Evolutionary conservation across 2,888 invertebrate genomes (phyloP).

Genomic region (Sialis fuliginosa): DNA sequence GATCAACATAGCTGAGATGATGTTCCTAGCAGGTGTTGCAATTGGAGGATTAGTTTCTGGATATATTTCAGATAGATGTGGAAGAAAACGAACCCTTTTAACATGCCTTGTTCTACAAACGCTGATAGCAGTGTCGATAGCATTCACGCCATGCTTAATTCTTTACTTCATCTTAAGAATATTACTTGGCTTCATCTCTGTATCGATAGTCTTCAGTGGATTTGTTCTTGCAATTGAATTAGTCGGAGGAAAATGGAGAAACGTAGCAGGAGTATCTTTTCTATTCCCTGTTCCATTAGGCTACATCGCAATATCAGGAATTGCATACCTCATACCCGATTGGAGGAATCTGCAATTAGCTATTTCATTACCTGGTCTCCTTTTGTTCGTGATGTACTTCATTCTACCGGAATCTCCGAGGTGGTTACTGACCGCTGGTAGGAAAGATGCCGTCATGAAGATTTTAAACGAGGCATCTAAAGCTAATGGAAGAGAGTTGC

Average conservation of each 20-base stretch:
- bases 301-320: slow-evolving; percentile 52
- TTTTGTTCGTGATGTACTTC: slow-evolving; percentile 36
- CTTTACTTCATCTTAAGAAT: slow-evolving; percentile 52
- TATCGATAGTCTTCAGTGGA: slow-evolving; percentile 67
- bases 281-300: slow-evolving; percentile 62
- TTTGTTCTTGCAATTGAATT: slow-evolving; percentile 64
- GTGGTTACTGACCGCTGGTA: slow-evolving; percentile 57
- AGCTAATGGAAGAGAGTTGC: slow-evolving; percentile 44
- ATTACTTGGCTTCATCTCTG: slow-evolving; percentile 55
- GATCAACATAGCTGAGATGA: slow-evolving; percentile 56
- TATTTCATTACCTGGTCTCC: slow-evolving; percentile 51
- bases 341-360: slow-evolving; percentile 57
- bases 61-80: slow-evolving; percentile 60
- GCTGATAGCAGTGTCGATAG: slow-evolving; percentile 42
- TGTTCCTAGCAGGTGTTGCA: slow-evolving; percentile 59
- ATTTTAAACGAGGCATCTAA: slow-evolving; percentile 46
- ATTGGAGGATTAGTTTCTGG: slow-evolving; percentile 64
- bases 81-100: slow-evolving; percentile 58
- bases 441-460: slow-evolving; percentile 46
- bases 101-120: slow-evolving; percentile 51
- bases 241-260: slow-evolving; percentile 64
- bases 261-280: slow-evolving; percentile 63
- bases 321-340: slow-evolving; percentile 51
- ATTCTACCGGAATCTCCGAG: slow-evolving; percentile 64
- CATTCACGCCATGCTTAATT: slow-evolving; percentile 50